phyloP scores from a whole-genome alignment of 2,797 vertebrate genomes.

The Smutsia temminckii region DNA sequence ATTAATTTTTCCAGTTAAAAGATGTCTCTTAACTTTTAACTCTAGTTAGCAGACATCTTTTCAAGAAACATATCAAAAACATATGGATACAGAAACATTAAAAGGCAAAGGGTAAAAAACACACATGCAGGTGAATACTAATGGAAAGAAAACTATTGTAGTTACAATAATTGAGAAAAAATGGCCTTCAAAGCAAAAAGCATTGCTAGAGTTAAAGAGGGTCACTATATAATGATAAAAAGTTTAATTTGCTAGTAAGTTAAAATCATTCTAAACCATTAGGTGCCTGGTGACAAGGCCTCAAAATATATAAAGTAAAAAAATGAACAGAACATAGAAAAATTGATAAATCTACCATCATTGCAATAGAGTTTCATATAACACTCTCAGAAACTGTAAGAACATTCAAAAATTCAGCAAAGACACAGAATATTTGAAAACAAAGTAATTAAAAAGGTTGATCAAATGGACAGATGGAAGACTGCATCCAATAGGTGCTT shows the following conservation, averaged over 20 bases:
- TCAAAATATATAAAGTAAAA: neutral
- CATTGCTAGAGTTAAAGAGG: neutral
- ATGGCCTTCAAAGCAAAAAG: neutral
- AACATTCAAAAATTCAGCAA: neutral
- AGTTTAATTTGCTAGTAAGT: neutral
- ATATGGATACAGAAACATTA: neutral
- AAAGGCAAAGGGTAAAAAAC: neutral
- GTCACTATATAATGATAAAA: neutral
- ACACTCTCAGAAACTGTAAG: neutral
- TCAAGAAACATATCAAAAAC: neutral
- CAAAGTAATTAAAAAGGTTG: neutral
- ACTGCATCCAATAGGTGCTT: neutral
- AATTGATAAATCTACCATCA: neutral
- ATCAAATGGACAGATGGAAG: neutral
- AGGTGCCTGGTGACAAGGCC: neutral
- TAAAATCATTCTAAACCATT: conserved; percentile 1
- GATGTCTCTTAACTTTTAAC: too few species aligned
- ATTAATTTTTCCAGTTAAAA: neutral
- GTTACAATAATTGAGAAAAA: neutral
- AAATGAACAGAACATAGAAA: neutral
- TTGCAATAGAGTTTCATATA: neutral
- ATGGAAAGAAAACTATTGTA: neutral
- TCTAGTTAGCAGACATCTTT: neutral
- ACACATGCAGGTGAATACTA: neutral
- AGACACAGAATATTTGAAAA: neutral